These are phyloP conservation scores for Nomada lathburiana DNA, from an alignment of 2,888 invertebrate genomes.

Conservation along the genomic window DNA sequence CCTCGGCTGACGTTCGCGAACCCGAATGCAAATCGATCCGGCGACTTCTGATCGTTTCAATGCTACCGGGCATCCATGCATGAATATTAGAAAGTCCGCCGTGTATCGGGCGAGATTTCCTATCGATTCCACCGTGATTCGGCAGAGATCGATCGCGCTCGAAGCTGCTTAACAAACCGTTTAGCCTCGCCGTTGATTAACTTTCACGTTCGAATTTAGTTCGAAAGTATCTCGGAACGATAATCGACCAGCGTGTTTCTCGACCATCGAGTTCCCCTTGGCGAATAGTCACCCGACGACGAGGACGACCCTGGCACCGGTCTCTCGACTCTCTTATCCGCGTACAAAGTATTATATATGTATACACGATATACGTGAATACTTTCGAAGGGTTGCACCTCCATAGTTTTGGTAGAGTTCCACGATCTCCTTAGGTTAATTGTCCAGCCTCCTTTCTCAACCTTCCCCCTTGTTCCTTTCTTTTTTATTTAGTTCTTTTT, in stretches of 20 bases:
- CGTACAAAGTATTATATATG: background rate
- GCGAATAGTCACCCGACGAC: constrained; percentile 23
- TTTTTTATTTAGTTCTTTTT: background rate
- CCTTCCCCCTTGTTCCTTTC: constrained; percentile 5
- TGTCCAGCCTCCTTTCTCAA: background rate
- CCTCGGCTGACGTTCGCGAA: background rate
- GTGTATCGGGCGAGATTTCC: background rate
- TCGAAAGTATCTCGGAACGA: constrained; percentile 51
- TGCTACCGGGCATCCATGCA: constrained; percentile 46
- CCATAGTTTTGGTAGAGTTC: background rate
- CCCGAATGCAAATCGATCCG: constrained; percentile 33
- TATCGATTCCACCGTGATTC: constrained; percentile 15
- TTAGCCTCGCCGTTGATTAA: constrained; percentile 49
- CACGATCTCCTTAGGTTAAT: constrained; percentile 8
- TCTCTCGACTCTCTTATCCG: background rate
- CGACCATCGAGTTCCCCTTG: constrained; percentile 14
- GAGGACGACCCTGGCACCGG: constrained; percentile 1
- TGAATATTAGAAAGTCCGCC: constrained; percentile 19
- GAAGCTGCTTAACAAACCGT: constrained; percentile 19
- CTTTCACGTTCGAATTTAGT: constrained; percentile 52
- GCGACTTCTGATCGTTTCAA: constrained; percentile 46
- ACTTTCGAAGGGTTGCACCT: too few relatives aligned
- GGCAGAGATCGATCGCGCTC: constrained; percentile 30
- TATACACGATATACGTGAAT: too few relatives aligned
- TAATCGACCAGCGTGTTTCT: constrained; percentile 26